Evolutionary conservation across 2,888 invertebrate genomes (phyloP).

Genomic region (Patella depressa): DNA sequence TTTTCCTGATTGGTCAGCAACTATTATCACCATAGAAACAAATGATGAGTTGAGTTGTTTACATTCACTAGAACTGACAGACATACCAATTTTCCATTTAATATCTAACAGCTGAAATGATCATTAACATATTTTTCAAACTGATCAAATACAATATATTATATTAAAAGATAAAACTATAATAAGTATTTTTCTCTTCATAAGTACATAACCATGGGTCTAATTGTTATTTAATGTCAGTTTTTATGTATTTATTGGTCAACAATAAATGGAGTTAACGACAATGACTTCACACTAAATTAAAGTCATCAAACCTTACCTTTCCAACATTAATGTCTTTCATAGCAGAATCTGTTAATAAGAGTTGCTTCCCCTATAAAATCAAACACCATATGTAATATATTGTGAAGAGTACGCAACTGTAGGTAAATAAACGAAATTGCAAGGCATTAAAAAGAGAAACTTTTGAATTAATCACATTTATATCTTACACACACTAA

Average conservation of each 20-base stretch:
- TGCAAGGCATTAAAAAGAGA: too few species aligned
- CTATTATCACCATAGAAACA: constrained; percentile 53
- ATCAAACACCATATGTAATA: background rate
- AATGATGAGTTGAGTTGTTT: constrained; percentile 55
- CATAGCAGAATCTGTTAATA: background rate
- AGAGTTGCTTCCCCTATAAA: constrained; percentile 4
- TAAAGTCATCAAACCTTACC: background rate
- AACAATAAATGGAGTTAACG: too few species aligned
- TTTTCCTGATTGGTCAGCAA: constrained; percentile 51
- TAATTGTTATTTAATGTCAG: too few species aligned
- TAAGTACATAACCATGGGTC: too few species aligned
- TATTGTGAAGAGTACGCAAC: background rate
- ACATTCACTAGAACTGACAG: constrained; percentile 56
- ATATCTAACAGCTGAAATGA: constrained; percentile 74
- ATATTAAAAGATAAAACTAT: background rate
- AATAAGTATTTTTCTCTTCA: background rate
- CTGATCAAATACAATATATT: background rate
- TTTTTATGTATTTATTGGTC: too few species aligned
- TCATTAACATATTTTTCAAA: background rate
- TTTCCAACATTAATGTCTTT: background rate
- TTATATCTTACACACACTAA: too few species aligned
- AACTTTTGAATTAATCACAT: too few species aligned
- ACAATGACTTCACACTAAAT: too few species aligned
- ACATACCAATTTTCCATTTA: constrained; percentile 62
- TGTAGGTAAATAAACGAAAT: background rate